A percentile compares a stretch with the other conserved stretches of the same genome.
These are phyloP conservation scores for Sitobion miscanthi DNA, from an alignment of 1,140 invertebrate genomes.

Conservation along the genomic window DNA sequence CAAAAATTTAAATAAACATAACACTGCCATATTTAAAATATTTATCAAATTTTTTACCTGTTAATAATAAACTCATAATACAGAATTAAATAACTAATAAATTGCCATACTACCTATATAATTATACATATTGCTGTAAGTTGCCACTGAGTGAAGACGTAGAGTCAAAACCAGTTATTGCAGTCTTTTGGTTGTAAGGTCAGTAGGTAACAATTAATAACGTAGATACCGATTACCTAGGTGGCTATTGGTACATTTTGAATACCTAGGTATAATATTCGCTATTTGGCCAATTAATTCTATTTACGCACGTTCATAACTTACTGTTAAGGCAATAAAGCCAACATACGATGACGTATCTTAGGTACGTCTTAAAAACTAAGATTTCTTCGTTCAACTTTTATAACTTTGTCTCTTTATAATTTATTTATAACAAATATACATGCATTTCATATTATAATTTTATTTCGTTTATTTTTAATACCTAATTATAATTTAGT, in stretches of 20 bases:
- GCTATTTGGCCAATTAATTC: background rate
- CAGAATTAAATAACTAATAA: background rate
- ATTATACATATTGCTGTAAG: background rate
- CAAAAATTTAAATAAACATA: background rate
- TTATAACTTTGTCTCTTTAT: background rate
- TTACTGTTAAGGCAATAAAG: background rate
- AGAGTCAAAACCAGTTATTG: background rate
- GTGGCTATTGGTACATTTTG: background rate
- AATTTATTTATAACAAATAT: background rate
- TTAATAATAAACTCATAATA: background rate
- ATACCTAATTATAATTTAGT: background rate
- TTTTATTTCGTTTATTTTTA: background rate
- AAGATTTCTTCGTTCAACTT: background rate
- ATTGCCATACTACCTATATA: too few relatives aligned
- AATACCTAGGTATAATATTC: background rate
- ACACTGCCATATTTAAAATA: background rate
- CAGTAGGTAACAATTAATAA: background rate
- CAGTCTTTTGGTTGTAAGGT: background rate
- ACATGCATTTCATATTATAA: background rate
- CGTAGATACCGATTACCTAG: background rate
- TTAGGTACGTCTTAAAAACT: background rate
- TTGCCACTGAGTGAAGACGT: background rate
- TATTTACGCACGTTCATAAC: background rate
- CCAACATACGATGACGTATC: background rate
- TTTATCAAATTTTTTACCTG: background rate